Evolutionary conservation across 2,113 vertebrate species (phyloP), one percentile per base, ranked within the genome.

Genomic region (Campylomormyrus numenius): DNA sequence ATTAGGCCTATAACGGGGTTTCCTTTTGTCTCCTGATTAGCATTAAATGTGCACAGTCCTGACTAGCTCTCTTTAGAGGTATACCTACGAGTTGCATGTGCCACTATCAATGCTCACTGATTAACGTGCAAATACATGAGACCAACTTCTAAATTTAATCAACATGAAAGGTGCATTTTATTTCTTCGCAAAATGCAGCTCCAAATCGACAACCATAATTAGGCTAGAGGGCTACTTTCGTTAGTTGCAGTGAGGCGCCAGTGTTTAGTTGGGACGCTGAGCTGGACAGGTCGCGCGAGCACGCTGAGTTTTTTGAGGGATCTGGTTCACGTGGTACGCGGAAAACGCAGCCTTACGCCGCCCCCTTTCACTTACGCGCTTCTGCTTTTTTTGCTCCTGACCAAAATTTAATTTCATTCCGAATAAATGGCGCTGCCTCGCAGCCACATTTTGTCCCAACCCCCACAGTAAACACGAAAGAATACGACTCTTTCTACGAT

Each of bases 261-360:
- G 83, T n/a, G 21, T 27, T 15, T 1, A 85, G 83, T 49, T 27
- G 83, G 42, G 46, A 85, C 42, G 21, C 45, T 48, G 83, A 8
- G 80, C 45, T 42, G 80, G 35, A 84, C 35, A 42, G 80, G 45
- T 21, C 21, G 80, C 35, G 80, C 21, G 46, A 27, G 42, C 83
- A 85, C 83, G 83, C 42, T 11, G 93, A 93, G 92, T 93, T 90
- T 89, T 93, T 93, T 93, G 91, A 93, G 90, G 91, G 91, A 92
- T 90, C 92, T 92, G 91, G 91, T 94, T 95, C 94, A 95, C 93
- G 93, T 94, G 94, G 94, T 93, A 89, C 46, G 89, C 85, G n/a
- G 42, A 17, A 45, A 15, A 56, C 19, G 35, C 42, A 42, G 8
- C 83, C 45, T 24, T 24, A 48, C 83, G 21, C 31, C 89, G 52